Evolutionary conservation across 2,797 vertebrate genomes (phyloP).

Genomic region (Amphiprion clarkii): DNA sequence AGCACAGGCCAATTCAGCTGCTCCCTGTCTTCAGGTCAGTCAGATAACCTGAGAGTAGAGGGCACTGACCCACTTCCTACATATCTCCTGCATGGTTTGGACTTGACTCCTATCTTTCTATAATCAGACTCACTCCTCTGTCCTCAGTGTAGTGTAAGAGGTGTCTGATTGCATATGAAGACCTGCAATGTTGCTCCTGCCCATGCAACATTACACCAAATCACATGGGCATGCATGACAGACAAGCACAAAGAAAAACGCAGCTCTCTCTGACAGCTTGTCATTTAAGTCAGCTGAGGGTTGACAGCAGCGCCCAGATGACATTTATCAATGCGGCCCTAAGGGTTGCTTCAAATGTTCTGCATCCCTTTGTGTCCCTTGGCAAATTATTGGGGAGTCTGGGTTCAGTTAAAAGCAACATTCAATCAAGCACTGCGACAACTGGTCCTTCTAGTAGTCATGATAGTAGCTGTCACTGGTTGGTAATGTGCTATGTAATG

Average conservation of each 20-base stretch:
- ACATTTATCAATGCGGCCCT: slow-evolving; percentile 39
- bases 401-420: slow-evolving; percentile 25
- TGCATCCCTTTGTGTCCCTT: slow-evolving; percentile 14
- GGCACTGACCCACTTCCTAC: slow-evolving; percentile 9
- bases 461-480: neutral
- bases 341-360: slow-evolving; percentile 40
- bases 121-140: neutral
- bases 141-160: neutral
- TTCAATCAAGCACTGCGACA: slow-evolving; percentile 9
- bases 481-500: neutral
- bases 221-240: slow-evolving; percentile 22
- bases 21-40: slow-evolving; percentile 21
- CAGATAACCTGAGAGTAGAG: slow-evolving; percentile 12
- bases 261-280: slow-evolving; percentile 54
- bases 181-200: neutral
- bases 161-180: slow-evolving; percentile 15
- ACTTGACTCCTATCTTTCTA: neutral
- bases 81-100: neutral
- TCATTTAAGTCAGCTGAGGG: slow-evolving; percentile 29
- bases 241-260: slow-evolving; percentile 34
- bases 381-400: slow-evolving; percentile 33
- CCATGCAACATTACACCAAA: slow-evolving; percentile 7
- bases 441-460: slow-evolving; percentile 3
- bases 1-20: slow-evolving; percentile 1
- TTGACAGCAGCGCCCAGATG: slow-evolving; percentile 43